phyloP scores from a whole-genome alignment of 2,888 invertebrate species.

The Troides oblongomaculatus region DNA sequence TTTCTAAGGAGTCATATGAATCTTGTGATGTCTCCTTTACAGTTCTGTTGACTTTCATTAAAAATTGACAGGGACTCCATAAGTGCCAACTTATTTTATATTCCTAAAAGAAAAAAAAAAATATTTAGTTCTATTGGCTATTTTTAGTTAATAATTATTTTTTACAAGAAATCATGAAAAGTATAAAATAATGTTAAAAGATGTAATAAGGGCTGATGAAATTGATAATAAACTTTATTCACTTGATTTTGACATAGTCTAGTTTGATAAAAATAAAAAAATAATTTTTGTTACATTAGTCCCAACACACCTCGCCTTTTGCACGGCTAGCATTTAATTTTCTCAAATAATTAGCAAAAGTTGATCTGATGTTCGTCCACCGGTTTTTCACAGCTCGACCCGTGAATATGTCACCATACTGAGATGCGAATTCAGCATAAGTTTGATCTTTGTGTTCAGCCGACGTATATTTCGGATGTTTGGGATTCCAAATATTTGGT shows the following conservation, averaged over 20 bases:
- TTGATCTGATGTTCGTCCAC: slow-evolving; percentile 73
- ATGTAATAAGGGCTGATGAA: background rate
- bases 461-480: slow-evolving; percentile 68
- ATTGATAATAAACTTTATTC: background rate
- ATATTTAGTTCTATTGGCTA: background rate
- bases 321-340: slow-evolving; percentile 56
- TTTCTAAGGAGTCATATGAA: slow-evolving; percentile 30
- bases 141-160: too few species aligned
- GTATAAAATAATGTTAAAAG: too few species aligned
- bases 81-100: slow-evolving; percentile 71
- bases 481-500: slow-evolving; percentile 70
- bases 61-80: slow-evolving; percentile 68
- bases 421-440: slow-evolving; percentile 64
- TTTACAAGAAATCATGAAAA: too few species aligned
- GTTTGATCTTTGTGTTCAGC: slow-evolving; percentile 57
- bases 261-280: background rate
- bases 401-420: slow-evolving; percentile 64
- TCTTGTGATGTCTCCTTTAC: slow-evolving; percentile 29
- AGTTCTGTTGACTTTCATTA: slow-evolving; percentile 55
- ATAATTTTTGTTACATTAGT: background rate
- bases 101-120: slow-evolving; percentile 39
- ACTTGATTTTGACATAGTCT: background rate
- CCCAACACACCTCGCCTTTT: slow-evolving; percentile 51
- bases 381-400: slow-evolving; percentile 71
- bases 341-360: slow-evolving; percentile 66